These are phyloP conservation scores for Vicugna pacos DNA, from an alignment of 2,113 vertebrate genomes.

Conservation along the genomic window DNA sequence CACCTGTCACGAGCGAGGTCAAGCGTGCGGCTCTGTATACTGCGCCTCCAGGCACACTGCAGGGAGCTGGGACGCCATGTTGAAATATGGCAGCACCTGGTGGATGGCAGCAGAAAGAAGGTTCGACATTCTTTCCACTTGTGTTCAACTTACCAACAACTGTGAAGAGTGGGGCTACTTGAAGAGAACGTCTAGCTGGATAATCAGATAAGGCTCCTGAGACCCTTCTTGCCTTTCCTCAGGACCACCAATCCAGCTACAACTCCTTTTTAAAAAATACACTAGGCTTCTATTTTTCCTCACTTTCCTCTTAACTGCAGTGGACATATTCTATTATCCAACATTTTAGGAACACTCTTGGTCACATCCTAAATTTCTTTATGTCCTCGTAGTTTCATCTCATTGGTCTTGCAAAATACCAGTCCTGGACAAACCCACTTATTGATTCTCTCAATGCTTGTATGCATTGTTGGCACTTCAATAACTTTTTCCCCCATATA, in stretches of 20 bases:
- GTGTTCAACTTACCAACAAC: not conserved
- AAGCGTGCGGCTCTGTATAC: not conserved
- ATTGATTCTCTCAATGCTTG: not conserved
- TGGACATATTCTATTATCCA: not conserved
- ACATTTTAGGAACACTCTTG: not conserved
- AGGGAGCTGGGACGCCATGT: not conserved
- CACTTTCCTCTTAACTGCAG: not conserved
- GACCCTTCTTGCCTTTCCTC: not conserved
- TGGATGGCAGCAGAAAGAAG: not conserved
- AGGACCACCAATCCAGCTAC: not conserved
- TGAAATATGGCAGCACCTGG: not conserved
- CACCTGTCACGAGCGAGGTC: not conserved
- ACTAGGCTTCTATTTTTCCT: not conserved
- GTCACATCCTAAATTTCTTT: not conserved
- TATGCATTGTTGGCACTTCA: not conserved
- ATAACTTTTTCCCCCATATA: not conserved
- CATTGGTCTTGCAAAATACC: not conserved
- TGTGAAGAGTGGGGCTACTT: not conserved
- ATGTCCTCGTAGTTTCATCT: not conserved
- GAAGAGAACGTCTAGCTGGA: not conserved
- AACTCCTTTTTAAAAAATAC: not conserved
- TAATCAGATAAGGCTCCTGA: not conserved
- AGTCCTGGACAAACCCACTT: not conserved
- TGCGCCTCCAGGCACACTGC: not conserved
- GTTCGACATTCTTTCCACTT: not conserved